Conservation (phyloP, 2,113 vertebrate species). For the Antigone vipio region DNA sequence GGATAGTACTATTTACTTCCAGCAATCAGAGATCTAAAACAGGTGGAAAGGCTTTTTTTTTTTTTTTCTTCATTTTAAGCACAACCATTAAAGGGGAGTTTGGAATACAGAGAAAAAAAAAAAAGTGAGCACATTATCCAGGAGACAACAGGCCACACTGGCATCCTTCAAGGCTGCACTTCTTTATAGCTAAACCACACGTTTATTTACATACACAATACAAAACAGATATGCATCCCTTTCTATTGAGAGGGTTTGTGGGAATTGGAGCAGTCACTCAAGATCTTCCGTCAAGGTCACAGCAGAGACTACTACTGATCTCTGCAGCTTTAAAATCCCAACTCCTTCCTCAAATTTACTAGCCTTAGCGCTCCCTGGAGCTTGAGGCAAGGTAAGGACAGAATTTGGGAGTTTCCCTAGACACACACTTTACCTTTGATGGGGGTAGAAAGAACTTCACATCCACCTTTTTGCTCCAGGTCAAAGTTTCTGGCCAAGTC, state of each 20-base stretch:
- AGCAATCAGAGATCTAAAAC: neutral
- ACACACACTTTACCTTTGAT: neutral
- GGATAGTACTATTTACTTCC: neutral
- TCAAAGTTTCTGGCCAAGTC: neutral
- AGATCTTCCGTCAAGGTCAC: neutral
- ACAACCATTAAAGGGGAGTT: neutral
- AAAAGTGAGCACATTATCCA: neutral
- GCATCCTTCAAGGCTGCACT: neutral
- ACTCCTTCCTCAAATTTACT: neutral
- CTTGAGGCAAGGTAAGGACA: neutral
- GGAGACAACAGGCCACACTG: neutral
- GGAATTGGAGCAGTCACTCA: neutral
- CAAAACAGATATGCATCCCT: neutral
- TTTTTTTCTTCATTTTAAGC: neutral
- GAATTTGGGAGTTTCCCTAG: neutral
- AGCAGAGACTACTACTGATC: neutral
- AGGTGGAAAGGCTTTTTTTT: neutral
- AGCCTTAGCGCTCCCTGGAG: neutral
- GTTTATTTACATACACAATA: neutral
- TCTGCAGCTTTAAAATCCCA: neutral
- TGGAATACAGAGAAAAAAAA: neutral
- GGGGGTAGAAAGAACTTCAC: neutral
- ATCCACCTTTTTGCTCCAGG: neutral
- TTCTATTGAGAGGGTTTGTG: neutral
- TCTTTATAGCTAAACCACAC: neutral